Base-by-base conservation (phyloP, 1,140 invertebrate species). In the Macrostomum lignano region DNA sequence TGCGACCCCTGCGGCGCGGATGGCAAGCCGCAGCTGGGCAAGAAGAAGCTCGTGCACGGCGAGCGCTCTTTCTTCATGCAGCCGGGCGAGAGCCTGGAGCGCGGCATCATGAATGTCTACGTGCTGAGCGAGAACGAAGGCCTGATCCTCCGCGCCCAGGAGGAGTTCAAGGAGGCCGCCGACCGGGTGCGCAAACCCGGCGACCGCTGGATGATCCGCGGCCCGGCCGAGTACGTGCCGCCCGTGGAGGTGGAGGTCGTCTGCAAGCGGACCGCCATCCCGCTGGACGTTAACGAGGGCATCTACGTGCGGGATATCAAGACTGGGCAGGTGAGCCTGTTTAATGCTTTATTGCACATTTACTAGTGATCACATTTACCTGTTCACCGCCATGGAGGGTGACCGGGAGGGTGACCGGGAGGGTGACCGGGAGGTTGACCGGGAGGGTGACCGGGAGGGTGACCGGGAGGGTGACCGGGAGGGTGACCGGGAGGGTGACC, bases 281-380 rank as follows among this genome's bases (percentile, higher is more conserved):
- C 62, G 29, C 41, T 65, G 28, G 61, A 64, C 46, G 59, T 61
- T 33, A 65, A 62, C 44, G 62, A 65, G 46, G 62, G 62, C 25
- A 63, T 65, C 35, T 65, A 65, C 45, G 59, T 65, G 29, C 36
- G 62, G 21, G 56, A 65, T 42, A 51, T 61, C 13, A 63, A 63
- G 38, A 53, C 46, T 43, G 62, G 62, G 36, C 49, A n/a, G n/a
- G n/a, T n/a, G n/a, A n/a, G n/a, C n/a, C n/a, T n/a, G n/a, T n/a
- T n/a, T n/a, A n/a, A n/a, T n/a, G n/a, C n/a, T n/a, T n/a, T n/a
- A n/a, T n/a, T n/a, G n/a, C n/a, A n/a, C n/a, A n/a, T n/a, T n/a
- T n/a, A n/a, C n/a, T n/a, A n/a, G n/a, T n/a, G n/a, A n/a, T n/a
- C n/a, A n/a, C n/a, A n/a, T n/a, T n/a, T n/a, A n/a, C n/a, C n/a